Conservation (phyloP, 2,113 vertebrate genomes). For the Lamprologus lemairii region DNA sequence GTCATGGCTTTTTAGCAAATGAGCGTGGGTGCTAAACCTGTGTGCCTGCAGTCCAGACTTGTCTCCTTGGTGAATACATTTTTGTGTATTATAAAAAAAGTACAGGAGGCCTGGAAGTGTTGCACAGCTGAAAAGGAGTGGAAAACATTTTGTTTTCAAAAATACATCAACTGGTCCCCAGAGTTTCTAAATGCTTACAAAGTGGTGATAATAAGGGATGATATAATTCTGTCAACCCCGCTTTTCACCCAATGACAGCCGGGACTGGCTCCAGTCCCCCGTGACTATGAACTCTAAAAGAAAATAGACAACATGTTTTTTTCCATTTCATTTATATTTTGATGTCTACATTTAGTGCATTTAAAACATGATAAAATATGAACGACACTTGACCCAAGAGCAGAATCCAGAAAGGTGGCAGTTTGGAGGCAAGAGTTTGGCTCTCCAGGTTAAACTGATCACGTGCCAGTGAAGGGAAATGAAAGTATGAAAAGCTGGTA, state of each 20-base stretch:
- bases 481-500: background rate
- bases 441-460: background rate
- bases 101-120: background rate
- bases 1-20: background rate
- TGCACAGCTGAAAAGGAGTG: background rate
- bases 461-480: background rate
- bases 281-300: background rate
- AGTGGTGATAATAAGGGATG: background rate
- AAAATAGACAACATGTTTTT: background rate
- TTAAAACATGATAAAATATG: background rate
- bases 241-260: background rate
- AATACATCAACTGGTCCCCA: background rate
- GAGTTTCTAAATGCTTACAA: background rate
- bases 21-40: background rate
- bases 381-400: background rate
- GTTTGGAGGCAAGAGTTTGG: background rate
- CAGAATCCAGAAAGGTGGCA: background rate
- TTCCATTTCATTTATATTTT: background rate
- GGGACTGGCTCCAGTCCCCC: rapidly evolving
- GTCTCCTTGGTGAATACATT: background rate
- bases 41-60: background rate
- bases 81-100: background rate
- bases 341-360: background rate
- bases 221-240: background rate
- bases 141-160: background rate